Base-by-base conservation (phyloP, 92 coral and sea anemone genomes). In the Phymanthus crucifer region DNA sequence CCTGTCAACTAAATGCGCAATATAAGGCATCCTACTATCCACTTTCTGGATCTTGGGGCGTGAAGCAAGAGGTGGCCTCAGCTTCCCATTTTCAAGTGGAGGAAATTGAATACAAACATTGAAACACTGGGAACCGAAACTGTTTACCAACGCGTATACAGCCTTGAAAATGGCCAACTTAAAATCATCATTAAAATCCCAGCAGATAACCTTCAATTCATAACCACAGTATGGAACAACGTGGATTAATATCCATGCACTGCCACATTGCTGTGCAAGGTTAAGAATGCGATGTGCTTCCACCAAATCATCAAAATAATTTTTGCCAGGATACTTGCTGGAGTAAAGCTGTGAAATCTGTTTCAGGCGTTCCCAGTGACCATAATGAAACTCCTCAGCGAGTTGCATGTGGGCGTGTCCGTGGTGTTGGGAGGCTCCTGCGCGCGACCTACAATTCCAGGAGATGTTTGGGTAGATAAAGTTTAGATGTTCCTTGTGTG, bases 341-440 rank as follows among this genome's bases (percentile, higher is more conserved):
- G 91, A 65, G 78, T 90, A 90, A 14, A 84, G 46, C 85, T 84
- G 82, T 6, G 91, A 77, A 23, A 84, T 81, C 77, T 87, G 91
- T 66, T 66, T 71, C 32, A 87, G 52, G 18, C 89, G 89, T 68
- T 90, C 91, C 94, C 94, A 90, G 56, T 90, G 94, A 5, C 94
- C 94, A 40, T 90, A 90, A 61, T 90, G 94, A 64, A 90, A 90
- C 64, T 84, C 69, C 45, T 90, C 87, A 24, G 85, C 94, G 52
- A 90, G 86, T 19, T 85, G 64, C 91, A 90, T 87, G 77, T 90
- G 94, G 4, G 87, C 90, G 27, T 90, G 94, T 27, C 94, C 94
- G 84, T 90, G 94, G 80, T 90, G 94, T 32, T 90, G 94, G 6
- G 94, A 90, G 0, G 94, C 94, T 11, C 94, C 94, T 32, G 94